A percentile compares a stretch with the other conserved stretches of the same genome.
Evolutionary conservation across 2,113 vertebrate species (phyloP).

Genomic region (Rhinolophus sinicus): DNA sequence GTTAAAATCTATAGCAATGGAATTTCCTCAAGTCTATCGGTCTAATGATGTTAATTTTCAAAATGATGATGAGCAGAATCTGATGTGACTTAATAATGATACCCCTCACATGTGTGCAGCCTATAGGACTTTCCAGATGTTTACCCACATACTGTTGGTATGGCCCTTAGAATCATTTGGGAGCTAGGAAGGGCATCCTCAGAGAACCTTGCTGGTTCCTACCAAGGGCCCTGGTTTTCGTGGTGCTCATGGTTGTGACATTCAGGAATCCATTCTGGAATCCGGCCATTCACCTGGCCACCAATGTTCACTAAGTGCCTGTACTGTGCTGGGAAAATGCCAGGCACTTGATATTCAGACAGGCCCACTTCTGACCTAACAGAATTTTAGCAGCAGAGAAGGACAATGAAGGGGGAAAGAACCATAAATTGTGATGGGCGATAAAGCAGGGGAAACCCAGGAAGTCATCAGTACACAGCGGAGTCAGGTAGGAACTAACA

Average conservation of each 20-base stretch:
- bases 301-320: neutral
- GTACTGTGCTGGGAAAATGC: neutral
- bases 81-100: neutral
- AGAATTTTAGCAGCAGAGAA: neutral
- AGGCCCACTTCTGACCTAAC: neutral
- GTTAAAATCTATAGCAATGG: neutral
- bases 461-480: neutral
- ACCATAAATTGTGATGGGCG: neutral
- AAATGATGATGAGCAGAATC: neutral
- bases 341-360: neutral
- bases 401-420: neutral
- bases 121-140: neutral
- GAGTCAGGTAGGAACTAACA: neutral
- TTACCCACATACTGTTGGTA: neutral
- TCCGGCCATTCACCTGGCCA: neutral
- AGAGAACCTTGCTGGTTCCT: neutral
- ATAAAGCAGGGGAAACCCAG: neutral
- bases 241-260: neutral
- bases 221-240: neutral
- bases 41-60: neutral
- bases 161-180: neutral
- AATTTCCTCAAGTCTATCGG: neutral
- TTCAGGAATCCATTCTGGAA: neutral
- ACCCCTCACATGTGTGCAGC: accelerated
- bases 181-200: neutral